Evolutionary conservation across 2,797 vertebrate genomes (phyloP).

Genomic region (Hippopotamyrus pictus): DNA sequence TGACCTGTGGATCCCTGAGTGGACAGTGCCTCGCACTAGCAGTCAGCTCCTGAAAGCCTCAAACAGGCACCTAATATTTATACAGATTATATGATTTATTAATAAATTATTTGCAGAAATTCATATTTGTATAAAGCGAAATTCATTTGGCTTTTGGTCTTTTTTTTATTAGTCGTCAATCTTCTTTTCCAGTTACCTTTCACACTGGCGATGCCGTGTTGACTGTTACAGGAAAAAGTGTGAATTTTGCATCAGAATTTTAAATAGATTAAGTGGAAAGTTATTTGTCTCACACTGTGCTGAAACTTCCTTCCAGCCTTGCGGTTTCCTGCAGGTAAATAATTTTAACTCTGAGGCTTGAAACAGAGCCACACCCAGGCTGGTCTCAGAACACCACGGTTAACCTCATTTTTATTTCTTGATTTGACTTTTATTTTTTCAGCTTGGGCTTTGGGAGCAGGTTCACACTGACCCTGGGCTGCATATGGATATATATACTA

Average conservation of each 20-base stretch:
- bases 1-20: neutral
- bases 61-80: neutral
- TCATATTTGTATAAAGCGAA: neutral
- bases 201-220: neutral
- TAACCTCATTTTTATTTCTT: neutral
- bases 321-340: neutral
- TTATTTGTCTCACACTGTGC: neutral
- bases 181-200: neutral
- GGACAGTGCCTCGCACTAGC: neutral
- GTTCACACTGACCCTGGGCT: neutral
- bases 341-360: neutral
- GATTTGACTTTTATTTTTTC: neutral
- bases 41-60: neutral
- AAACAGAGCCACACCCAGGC: neutral
- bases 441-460: neutral
- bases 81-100: neutral
- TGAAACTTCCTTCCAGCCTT: neutral
- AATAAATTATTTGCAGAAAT: neutral
- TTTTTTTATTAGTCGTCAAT: neutral
- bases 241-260: neutral
- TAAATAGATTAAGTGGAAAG: conserved; percentile 3
- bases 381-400: neutral
- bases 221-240: neutral
- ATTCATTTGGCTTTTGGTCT: too few relatives aligned
- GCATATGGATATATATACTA: neutral